These are phyloP conservation scores for Oreamnos americanus DNA, from an alignment of 2,113 vertebrate genomes.

Conservation along the genomic window DNA sequence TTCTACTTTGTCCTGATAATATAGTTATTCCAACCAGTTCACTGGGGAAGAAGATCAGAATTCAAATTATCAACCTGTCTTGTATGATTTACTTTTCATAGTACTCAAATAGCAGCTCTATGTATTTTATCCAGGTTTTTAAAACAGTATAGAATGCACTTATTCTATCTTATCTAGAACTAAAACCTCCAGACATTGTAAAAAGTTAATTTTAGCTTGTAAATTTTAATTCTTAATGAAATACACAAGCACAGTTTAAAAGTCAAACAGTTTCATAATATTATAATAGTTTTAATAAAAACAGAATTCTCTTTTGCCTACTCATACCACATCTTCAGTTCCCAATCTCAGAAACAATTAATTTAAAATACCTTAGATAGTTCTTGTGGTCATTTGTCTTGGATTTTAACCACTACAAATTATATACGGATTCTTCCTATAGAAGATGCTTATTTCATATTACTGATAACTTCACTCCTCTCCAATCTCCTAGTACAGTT, in stretches of 20 bases:
- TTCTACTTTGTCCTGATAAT: neutral
- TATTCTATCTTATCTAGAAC: neutral
- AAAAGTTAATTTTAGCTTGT: neutral
- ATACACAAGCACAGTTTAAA: neutral
- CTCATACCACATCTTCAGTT: neutral
- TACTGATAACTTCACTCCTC: neutral
- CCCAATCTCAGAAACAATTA: neutral
- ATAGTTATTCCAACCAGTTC: neutral
- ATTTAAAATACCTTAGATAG: neutral
- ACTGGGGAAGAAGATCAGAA: neutral
- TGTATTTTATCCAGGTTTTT: neutral
- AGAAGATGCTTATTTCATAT: neutral
- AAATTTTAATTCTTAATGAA: neutral
- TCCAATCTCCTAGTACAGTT: neutral
- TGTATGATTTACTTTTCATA: neutral
- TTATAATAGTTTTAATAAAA: neutral
- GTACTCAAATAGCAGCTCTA: neutral
- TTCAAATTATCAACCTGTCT: neutral
- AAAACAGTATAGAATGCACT: neutral
- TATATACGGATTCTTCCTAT: neutral
- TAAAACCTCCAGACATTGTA: neutral
- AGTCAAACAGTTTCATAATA: neutral
- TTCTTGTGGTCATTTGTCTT: neutral
- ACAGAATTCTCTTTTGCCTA: neutral
- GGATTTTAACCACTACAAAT: neutral